phyloP scores from a whole-genome alignment of 2,797 vertebrate genomes.

The Aulostomus chinensis region DNA sequence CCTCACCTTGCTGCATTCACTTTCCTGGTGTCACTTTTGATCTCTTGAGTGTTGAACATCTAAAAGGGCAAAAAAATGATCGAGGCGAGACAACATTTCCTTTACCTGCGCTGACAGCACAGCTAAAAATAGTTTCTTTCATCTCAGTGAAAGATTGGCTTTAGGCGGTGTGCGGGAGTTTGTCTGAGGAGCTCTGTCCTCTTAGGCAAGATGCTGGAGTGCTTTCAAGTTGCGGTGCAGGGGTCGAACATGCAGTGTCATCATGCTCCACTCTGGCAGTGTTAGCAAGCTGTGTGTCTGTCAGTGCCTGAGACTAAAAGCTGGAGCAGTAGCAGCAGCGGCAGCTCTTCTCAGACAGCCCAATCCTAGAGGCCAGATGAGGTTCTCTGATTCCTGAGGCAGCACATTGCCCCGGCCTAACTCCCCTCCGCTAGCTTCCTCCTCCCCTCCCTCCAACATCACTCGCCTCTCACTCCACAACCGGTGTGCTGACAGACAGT shows the following conservation, averaged over 20 bases:
- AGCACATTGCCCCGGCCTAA: constrained; percentile 36
- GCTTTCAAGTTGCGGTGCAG: constrained; percentile 39
- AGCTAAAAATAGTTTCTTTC: constrained; percentile 64
- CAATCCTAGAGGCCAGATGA: constrained; percentile 54
- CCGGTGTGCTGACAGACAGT: constrained; percentile 68
- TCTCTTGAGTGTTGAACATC: constrained; percentile 53
- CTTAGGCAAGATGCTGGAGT: constrained; percentile 30
- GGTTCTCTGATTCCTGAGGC: constrained; percentile 59
- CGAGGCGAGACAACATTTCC: constrained; percentile 46
- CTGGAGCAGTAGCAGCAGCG: constrained; percentile 19
- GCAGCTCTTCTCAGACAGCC: constrained; percentile 30
- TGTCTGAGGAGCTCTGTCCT: constrained; percentile 22
- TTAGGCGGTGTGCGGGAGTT: constrained; percentile 23
- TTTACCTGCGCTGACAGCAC: constrained; percentile 46
- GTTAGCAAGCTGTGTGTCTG: constrained; percentile 21
- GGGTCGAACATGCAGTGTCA: constrained; percentile 46
- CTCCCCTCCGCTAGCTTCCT: constrained; percentile 8
- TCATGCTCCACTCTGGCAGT: constrained; percentile 26
- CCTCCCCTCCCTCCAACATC: constrained; percentile 45
- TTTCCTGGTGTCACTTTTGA: constrained; percentile 46
- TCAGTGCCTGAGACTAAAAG: constrained; percentile 31
- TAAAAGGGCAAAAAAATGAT: constrained; percentile 28
- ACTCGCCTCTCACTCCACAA: constrained; percentile 52
- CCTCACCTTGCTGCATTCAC: constrained; percentile 35
- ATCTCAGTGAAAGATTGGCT: constrained; percentile 48